Evolutionary conservation across 2,888 invertebrate genomes (phyloP).

Genomic region (Orthonevra nobilis): DNA sequence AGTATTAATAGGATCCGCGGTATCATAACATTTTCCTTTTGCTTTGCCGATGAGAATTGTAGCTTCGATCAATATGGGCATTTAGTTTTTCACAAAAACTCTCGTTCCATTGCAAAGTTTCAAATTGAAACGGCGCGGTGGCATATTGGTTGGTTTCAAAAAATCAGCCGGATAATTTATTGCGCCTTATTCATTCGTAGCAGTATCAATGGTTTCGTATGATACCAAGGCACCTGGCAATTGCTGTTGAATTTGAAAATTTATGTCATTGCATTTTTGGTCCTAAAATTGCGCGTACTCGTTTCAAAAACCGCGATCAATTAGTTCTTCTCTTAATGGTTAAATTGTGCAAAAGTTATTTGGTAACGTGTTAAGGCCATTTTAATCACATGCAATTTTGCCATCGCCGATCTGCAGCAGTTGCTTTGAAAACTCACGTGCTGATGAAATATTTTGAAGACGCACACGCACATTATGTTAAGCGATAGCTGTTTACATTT

Average conservation of each 20-base stretch:
- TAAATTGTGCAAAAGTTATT: slow-evolving; percentile 70
- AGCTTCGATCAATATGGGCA: slow-evolving; percentile 42
- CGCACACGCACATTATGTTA: neutral
- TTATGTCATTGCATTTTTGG: slow-evolving; percentile 52
- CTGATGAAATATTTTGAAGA: slow-evolving; percentile 14
- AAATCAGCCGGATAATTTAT: slow-evolving; percentile 53
- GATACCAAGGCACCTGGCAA: slow-evolving; percentile 15
- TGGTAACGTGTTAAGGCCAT: slow-evolving; percentile 68
- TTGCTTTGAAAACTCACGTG: slow-evolving; percentile 8
- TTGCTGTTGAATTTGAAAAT: slow-evolving; percentile 34
- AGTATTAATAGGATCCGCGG: slow-evolving; percentile 4
- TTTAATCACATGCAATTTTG: slow-evolving; percentile 62
- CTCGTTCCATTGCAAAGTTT: slow-evolving; percentile 38
- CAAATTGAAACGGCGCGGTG: too few species aligned
- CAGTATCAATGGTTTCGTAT: slow-evolving; percentile 12
- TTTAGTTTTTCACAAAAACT: slow-evolving; percentile 42
- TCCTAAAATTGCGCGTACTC: slow-evolving; percentile 70
- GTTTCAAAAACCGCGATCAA: slow-evolving; percentile 73
- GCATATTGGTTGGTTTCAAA: slow-evolving; percentile 51
- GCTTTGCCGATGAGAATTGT: slow-evolving; percentile 29
- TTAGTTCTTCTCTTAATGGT: slow-evolving; percentile 67
- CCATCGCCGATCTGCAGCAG: slow-evolving; percentile 54
- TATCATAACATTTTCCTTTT: slow-evolving; percentile 14
- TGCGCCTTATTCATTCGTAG: slow-evolving; percentile 14
- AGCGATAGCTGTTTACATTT: neutral